These are phyloP conservation scores for Eulithis testata DNA, from an alignment of 2,888 invertebrate genomes.

Conservation along the genomic window DNA sequence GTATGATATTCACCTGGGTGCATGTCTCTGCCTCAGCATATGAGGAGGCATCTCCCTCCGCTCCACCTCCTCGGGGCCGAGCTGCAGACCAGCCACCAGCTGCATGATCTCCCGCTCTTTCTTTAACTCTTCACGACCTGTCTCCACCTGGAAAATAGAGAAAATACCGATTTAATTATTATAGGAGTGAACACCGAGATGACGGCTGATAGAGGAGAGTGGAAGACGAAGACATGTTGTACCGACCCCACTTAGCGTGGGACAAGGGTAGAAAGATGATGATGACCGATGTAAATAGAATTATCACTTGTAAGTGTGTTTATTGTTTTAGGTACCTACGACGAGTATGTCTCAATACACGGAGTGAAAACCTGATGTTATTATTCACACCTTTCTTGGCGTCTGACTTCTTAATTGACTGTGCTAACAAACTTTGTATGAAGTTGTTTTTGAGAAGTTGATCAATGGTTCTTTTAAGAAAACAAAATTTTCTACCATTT, in stretches of 20 bases:
- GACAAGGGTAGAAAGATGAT: too few species aligned
- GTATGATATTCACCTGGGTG: slow-evolving; percentile 64
- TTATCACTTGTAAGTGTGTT: too few species aligned
- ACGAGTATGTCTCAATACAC: slow-evolving; percentile 9
- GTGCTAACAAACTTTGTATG: slow-evolving; percentile 24
- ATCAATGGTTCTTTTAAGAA: too few species aligned
- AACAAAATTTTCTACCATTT: too few species aligned
- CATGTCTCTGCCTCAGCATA: slow-evolving; percentile 83
- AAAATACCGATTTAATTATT: neutral
- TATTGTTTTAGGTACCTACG: too few species aligned
- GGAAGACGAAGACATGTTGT: too few species aligned
- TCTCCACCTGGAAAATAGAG: slow-evolving; percentile 82
- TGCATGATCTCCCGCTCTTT: slow-evolving; percentile 97
- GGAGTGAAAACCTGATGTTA: slow-evolving; percentile 24
- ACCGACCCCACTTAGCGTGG: too few species aligned
- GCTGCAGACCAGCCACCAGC: slow-evolving; percentile 94
- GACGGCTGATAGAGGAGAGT: too few species aligned
- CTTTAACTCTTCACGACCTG: slow-evolving; percentile 90
- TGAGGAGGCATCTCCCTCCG: slow-evolving; percentile 86
- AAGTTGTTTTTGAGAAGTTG: slow-evolving; percentile 9
- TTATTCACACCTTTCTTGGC: slow-evolving; percentile 42
- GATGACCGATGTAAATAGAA: too few species aligned
- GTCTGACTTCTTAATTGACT: slow-evolving; percentile 29
- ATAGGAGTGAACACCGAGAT: too few species aligned
- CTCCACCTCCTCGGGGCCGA: slow-evolving; percentile 91